Evolutionary conservation across 2,113 vertebrate genomes (phyloP).

Genomic region (Otocyon megalotis): DNA sequence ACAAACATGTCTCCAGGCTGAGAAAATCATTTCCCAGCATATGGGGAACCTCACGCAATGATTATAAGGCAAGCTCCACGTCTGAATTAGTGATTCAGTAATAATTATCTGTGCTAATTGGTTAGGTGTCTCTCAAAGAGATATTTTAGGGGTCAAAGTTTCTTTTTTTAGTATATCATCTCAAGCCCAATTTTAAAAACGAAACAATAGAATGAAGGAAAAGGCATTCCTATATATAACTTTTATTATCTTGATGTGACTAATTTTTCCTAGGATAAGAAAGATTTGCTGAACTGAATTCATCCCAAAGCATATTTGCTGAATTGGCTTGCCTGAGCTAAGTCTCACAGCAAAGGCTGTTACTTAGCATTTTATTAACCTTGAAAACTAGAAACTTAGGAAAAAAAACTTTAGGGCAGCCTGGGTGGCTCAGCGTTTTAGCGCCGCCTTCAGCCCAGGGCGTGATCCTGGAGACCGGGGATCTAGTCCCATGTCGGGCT

Average conservation of each 20-base stretch:
- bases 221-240: background rate
- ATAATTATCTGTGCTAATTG: background rate
- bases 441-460: too few species aligned
- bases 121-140: conserved; percentile 14
- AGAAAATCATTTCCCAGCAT: background rate
- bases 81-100: background rate
- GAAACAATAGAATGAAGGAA: background rate
- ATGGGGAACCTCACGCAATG: background rate
- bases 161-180: background rate
- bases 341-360: background rate
- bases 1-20: background rate
- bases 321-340: background rate
- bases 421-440: too few species aligned
- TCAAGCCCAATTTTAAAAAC: background rate
- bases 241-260: background rate
- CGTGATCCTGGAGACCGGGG: too few species aligned
- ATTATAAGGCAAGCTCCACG: background rate
- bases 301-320: background rate
- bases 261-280: background rate
- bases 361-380: background rate
- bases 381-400: background rate
- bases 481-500: too few species aligned
- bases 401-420: background rate
- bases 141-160: background rate
- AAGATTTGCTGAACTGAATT: background rate